Evolutionary conservation across 1,140 invertebrate genomes (phyloP).

Genomic region (Eciton burchellii): DNA sequence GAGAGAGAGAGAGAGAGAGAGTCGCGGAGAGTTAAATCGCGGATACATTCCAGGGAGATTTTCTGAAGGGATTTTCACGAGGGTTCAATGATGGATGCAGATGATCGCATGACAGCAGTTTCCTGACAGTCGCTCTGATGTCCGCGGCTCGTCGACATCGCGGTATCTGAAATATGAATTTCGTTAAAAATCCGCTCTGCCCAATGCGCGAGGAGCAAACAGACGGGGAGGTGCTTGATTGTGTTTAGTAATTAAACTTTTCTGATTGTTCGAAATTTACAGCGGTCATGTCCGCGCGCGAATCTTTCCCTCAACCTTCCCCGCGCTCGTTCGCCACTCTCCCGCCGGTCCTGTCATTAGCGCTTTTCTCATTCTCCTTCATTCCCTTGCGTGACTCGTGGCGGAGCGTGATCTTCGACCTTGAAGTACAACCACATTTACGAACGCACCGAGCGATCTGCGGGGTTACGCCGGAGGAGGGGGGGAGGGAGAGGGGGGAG

Average conservation of each 20-base stretch:
- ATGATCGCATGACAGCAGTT: too few species aligned
- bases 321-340: conserved; percentile 3
- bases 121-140: conserved; percentile 6
- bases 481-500: neutral
- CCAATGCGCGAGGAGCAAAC: neutral
- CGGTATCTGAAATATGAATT: conserved; percentile 42
- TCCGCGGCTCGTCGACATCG: neutral
- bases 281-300: conserved; percentile 2
- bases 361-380: conserved; percentile 49
- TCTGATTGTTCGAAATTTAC: conserved; percentile 37
- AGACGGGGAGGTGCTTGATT: conserved; percentile 8
- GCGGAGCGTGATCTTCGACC: conserved; percentile 43
- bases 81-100: neutral
- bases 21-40: neutral
- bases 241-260: conserved; percentile 51
- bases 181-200: conserved; percentile 23
- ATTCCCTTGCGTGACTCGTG: conserved; percentile 39
- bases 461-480: neutral
- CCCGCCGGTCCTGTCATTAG: conserved; percentile 47
- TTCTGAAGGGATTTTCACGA: neutral
- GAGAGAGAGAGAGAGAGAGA: neutral
- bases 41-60: neutral
- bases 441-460: conserved; percentile 16
- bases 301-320: conserved; percentile 45
- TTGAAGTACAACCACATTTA: conserved; percentile 59